These are phyloP conservation scores for Eupithecia tripunctaria DNA, from an alignment of 2,888 invertebrate genomes.

Conservation along the genomic window DNA sequence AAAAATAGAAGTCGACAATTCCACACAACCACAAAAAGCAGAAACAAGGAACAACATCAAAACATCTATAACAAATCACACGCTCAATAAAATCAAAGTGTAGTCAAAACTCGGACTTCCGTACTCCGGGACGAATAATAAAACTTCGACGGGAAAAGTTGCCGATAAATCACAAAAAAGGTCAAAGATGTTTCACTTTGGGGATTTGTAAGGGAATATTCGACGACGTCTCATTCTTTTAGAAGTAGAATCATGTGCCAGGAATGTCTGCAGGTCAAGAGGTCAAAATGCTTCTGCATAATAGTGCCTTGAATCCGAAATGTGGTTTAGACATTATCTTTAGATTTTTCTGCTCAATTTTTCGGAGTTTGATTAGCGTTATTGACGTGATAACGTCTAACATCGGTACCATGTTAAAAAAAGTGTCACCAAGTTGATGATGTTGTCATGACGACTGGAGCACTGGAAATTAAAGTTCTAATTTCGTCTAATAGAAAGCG, in stretches of 20 bases:
- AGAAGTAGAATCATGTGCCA: conserved; percentile 20
- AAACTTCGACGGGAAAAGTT: conserved; percentile 70
- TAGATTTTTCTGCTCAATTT: background rate
- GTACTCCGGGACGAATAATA: conserved; percentile 65
- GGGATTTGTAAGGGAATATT: conserved; percentile 57
- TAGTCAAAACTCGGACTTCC: conserved; percentile 67
- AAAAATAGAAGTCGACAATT: background rate
- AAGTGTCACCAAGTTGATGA: too few species aligned
- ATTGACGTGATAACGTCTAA: too few species aligned
- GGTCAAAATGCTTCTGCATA: background rate
- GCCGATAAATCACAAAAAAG: conserved; percentile 76
- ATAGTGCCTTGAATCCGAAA: background rate
- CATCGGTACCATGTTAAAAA: too few species aligned
- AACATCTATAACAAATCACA: conserved; percentile 49
- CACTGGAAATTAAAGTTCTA: too few species aligned
- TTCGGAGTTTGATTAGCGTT: background rate
- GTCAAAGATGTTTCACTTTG: conserved; percentile 66
- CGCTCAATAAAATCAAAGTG: conserved; percentile 70
- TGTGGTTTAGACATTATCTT: background rate
- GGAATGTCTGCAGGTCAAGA: conserved; percentile 10
- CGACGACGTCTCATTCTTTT: conserved; percentile 47
- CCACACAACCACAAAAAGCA: conserved; percentile 7
- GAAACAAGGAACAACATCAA: conserved; percentile 14
- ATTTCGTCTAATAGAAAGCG: too few species aligned
- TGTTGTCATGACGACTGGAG: too few species aligned